Conservation (phyloP, 2,113 vertebrate species). For the Pseudopipra pipra region DNA sequence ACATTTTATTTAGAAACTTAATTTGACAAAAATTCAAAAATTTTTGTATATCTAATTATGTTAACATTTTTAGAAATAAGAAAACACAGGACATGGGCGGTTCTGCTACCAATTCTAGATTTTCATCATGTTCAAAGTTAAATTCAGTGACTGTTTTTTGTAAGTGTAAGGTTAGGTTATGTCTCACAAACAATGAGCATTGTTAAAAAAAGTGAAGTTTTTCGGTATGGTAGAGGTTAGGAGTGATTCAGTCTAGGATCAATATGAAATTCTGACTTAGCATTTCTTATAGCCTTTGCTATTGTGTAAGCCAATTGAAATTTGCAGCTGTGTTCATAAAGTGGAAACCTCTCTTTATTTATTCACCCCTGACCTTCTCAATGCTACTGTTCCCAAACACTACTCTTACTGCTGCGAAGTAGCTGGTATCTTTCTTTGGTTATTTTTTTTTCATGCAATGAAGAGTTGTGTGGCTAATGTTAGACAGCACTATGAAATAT, state of each 20-base stretch:
- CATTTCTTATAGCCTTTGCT: neutral
- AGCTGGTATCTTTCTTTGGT: neutral
- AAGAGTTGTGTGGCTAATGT: neutral
- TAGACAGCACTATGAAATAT: neutral
- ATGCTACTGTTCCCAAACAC: neutral
- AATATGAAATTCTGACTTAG: neutral
- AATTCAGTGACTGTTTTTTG: neutral
- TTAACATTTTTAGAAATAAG: neutral
- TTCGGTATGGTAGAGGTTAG: neutral
- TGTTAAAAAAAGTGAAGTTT: neutral
- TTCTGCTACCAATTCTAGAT: neutral
- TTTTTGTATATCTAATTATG: neutral
- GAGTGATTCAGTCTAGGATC: neutral
- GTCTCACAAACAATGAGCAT: neutral
- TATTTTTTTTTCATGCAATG: neutral
- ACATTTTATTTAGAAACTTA: neutral
- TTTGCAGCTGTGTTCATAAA: neutral
- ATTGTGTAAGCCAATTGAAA: neutral
- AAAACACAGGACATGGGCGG: neutral
- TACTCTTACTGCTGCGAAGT: neutral
- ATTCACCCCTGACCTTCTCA: neutral
- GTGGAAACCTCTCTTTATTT: neutral
- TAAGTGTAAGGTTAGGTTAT: neutral
- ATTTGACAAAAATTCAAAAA: neutral
- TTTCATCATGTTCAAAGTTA: neutral